Conservation (phyloP, 2,888 invertebrate genomes). For the Yponomeuta evonymella region DNA sequence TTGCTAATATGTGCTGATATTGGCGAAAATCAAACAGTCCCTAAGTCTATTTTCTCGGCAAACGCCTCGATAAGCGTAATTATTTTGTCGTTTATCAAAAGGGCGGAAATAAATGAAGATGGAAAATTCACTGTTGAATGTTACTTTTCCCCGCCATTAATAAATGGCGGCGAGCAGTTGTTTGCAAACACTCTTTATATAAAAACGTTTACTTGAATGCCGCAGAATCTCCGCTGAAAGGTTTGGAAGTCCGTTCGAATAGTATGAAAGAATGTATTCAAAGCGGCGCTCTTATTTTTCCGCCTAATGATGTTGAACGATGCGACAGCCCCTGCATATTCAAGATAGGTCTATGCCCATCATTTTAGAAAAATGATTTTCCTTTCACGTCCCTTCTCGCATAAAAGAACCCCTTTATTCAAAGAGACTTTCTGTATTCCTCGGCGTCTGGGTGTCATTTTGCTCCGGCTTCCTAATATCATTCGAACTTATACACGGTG, state of each 20-base stretch:
- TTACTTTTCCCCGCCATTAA: background rate
- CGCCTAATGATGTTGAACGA: conserved; percentile 68
- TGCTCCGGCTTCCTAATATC: background rate
- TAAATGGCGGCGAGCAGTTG: background rate
- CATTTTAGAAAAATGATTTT: conserved; percentile 64
- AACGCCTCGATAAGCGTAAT: background rate
- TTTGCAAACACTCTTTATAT: conserved; percentile 4
- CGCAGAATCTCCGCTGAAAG: conserved; percentile 15
- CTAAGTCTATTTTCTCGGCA: too few species aligned
- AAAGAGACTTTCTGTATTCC: conserved; percentile 36
- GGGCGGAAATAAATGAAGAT: background rate
- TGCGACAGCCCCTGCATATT: conserved; percentile 60
- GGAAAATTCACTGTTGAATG: background rate
- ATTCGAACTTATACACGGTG: background rate
- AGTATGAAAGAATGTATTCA: conserved; percentile 39
- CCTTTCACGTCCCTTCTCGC: conserved; percentile 45
- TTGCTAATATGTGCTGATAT: too few species aligned
- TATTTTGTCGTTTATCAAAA: conserved; percentile 1
- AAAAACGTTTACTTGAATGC: conserved; percentile 7
- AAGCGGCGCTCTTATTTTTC: conserved; percentile 42
- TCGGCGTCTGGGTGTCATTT: background rate
- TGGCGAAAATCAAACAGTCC: too few species aligned
- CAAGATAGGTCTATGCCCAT: conserved; percentile 52
- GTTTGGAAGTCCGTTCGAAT: conserved; percentile 12
- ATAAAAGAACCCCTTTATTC: conserved; percentile 65